Evolutionary conservation across 2,113 vertebrate genomes (phyloP), one percentile per base, ranked within the genome.

Genomic region (Campylomormyrus tamandua): DNA sequence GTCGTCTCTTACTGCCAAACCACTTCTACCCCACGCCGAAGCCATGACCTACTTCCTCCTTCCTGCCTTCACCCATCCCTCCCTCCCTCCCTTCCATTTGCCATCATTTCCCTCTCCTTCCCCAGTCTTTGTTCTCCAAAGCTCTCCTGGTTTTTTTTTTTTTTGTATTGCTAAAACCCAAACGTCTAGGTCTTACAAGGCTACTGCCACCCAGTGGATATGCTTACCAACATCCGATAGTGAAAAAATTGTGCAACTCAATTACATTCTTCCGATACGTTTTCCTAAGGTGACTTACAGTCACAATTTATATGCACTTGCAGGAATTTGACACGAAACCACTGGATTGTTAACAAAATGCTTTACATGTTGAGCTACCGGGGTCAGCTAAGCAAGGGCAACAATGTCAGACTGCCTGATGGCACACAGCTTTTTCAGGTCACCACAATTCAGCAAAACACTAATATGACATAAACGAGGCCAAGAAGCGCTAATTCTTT

Each of bases 401-500:
- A 88, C 87, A 62, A 27, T 62, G 56, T n/a, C 27, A 52, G n/a
- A 21, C 35, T 15, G 5, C 87, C 52, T 42, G 17, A 24, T 11
- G 87, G 2, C 19, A 88, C 87, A 88, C 42, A 39, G n/a, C 15
- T 27, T 46, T 66, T 46, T 45, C 87, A 66, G 53, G 17, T 88
- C 53, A 39, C 8, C 10, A 21, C 52, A n/a, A 58, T 17, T 77
- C 31, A n/a, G 53, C 19, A 88, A 42, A 27, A 10, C 19, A 45
- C 53, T 42, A 88, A 62, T 83, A 35, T 83, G 48, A 56, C 19
- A 52, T n/a, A n/a, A 83, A 83, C 13, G 21, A 88, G 52, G 48
- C 31, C 87, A 45, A 39, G 58, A 70, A 89, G 89, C 31, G 53
- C 88, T 74, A 49, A 85, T 70, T 90, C 89, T 90, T 88, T 19